Evolutionary conservation across 2,113 vertebrate species (phyloP).

Genomic region (Chaenogobius annularis): DNA sequence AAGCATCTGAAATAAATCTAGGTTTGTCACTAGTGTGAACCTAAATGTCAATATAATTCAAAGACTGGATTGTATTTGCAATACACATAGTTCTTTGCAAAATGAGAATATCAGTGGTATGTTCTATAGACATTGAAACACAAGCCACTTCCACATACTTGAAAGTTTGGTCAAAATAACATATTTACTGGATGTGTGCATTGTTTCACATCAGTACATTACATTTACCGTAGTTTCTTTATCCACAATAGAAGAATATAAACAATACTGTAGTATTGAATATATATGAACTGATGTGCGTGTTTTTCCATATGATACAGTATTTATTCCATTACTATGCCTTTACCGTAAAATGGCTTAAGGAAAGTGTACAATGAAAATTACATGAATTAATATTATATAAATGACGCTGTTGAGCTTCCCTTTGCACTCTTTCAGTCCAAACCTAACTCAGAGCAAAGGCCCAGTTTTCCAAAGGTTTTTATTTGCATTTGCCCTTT

Average conservation of each 20-base stretch:
- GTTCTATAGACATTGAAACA: too few species aligned
- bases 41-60: too few species aligned
- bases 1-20: neutral
- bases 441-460: too few species aligned
- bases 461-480: constrained; percentile 3
- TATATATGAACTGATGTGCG: neutral
- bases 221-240: neutral
- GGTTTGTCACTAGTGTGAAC: too few species aligned
- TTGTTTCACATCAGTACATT: neutral
- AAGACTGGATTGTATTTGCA: too few species aligned
- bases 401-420: neutral
- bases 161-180: too few species aligned
- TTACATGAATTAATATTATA: neutral
- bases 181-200: neutral
- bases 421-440: neutral
- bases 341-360: neutral
- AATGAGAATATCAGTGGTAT: too few species aligned
- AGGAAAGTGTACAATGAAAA: neutral
- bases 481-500: constrained; percentile 1
- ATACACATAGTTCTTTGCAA: too few species aligned
- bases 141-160: too few species aligned
- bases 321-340: neutral
- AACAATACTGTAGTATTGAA: neutral
- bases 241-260: neutral
- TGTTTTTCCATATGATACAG: neutral